Percentiles rank a stretch among this genome's conserved stretches.
These are phyloP conservation scores for Homalodisca vitripennis DNA, from an alignment of 1,140 invertebrate species.

Conservation along the genomic window DNA sequence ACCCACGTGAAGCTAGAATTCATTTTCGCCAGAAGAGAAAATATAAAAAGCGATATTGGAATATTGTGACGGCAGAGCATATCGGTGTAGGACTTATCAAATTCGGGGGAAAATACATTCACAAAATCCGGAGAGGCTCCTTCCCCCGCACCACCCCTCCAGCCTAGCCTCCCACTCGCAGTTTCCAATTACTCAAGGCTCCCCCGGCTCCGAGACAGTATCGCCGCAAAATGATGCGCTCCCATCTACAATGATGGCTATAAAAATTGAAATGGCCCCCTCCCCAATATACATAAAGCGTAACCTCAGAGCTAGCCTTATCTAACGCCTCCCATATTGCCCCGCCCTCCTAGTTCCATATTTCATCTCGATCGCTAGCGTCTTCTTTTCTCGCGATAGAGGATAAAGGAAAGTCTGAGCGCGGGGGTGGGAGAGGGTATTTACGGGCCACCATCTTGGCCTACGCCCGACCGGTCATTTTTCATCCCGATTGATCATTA, in stretches of 20 bases:
- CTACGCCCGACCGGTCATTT: slow-evolving; percentile 18
- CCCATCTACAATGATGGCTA: slow-evolving; percentile 35
- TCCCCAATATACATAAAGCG: slow-evolving; percentile 25
- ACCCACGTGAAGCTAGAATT: no score
- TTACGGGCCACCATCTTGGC: slow-evolving; percentile 15
- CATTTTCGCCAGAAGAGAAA: not conserved
- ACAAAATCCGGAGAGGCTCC: no score
- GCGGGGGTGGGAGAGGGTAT: slow-evolving; percentile 1
- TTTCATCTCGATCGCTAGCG: slow-evolving; percentile 30
- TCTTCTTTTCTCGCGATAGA: slow-evolving; percentile 24
- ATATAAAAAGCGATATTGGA: not conserved
- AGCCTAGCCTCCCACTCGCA: not conserved
- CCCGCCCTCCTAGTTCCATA: slow-evolving; percentile 25
- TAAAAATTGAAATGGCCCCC: slow-evolving; percentile 33
- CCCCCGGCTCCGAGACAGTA: not conserved
- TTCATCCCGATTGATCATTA: slow-evolving; percentile 16
- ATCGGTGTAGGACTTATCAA: slow-evolving; percentile 20
- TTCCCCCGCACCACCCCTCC: no score
- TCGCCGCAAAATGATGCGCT: slow-evolving; percentile 32
- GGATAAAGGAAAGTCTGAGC: not conserved
- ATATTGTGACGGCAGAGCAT: slow-evolving; percentile 10
- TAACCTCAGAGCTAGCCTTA: slow-evolving; percentile 29
- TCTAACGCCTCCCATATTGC: slow-evolving; percentile 34
- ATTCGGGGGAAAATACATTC: slow-evolving; percentile 20
- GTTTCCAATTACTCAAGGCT: slow-evolving; percentile 10